Conservation (phyloP, 2,888 invertebrate species). For the Automeris io region DNA sequence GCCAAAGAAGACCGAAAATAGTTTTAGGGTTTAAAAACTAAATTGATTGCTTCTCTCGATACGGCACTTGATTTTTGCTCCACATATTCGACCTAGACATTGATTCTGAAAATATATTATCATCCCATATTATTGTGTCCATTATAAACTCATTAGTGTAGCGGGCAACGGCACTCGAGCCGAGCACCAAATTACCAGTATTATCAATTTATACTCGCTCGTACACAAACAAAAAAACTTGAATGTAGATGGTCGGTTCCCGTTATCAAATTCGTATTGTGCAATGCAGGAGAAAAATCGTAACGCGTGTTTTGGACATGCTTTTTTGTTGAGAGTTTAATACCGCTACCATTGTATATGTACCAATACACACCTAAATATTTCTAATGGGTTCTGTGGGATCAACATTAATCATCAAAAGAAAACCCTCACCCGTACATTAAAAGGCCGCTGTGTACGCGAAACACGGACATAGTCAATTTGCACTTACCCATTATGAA, state of each 20-base stretch:
- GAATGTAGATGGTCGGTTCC: conserved; percentile 71
- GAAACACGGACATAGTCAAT: no score
- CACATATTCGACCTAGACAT: conserved; percentile 56
- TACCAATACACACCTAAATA: conserved; percentile 49
- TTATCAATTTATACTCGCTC: conserved; percentile 73
- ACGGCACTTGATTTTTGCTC: background rate
- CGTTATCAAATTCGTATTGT: conserved; percentile 76
- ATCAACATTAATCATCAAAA: conserved; percentile 51
- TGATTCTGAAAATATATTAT: conserved; percentile 72
- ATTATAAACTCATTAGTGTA: conserved; percentile 76
- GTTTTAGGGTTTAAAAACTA: no score
- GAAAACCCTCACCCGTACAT: no score
- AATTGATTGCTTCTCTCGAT: background rate
- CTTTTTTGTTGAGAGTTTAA: conserved; percentile 60
- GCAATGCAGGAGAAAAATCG: conserved; percentile 74
- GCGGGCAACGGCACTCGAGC: conserved; percentile 71
- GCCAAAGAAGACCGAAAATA: no score
- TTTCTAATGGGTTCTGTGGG: conserved; percentile 64
- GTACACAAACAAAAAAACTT: conserved; percentile 74
- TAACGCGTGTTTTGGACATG: conserved; percentile 62
- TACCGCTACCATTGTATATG: conserved; percentile 58
- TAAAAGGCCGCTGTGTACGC: no score
- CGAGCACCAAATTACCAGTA: conserved; percentile 74
- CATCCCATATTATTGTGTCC: conserved; percentile 66
- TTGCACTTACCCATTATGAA: no score